These are phyloP conservation scores for Cepaea hortensis DNA, from an alignment of 2,888 invertebrate genomes.

Conservation along the genomic window DNA sequence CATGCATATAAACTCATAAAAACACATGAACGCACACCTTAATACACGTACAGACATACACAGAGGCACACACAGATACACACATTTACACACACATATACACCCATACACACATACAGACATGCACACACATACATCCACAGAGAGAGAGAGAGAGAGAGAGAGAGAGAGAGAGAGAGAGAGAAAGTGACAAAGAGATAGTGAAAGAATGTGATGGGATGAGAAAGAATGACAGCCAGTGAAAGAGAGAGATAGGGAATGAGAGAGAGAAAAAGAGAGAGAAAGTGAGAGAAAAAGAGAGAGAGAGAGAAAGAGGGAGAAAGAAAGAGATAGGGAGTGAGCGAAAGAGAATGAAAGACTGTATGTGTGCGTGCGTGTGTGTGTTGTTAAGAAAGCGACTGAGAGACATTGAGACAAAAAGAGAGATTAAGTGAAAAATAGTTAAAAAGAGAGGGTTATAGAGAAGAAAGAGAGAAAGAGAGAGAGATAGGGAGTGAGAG, in stretches of 20 bases:
- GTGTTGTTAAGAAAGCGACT: too few species aligned
- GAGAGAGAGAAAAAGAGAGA: not conserved
- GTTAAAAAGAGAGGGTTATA: not conserved
- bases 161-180: not conserved
- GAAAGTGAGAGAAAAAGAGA: not conserved
- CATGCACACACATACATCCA: too few species aligned
- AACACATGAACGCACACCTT: too few species aligned
- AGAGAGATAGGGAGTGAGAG: too few species aligned
- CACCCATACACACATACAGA: too few species aligned
- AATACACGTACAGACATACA: too few species aligned
- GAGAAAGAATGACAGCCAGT: not conserved
- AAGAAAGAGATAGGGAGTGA: not conserved
- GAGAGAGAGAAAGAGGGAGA: not conserved
- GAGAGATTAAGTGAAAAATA: not conserved
- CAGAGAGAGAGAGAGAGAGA: not conserved
- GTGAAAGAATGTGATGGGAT: not conserved
- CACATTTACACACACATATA: too few species aligned
- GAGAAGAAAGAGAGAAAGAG: not conserved
- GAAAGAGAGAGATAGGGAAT: not conserved
- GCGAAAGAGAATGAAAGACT: not conserved
- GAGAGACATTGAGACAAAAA: too few species aligned
- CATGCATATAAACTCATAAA: too few species aligned
- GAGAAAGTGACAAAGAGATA: not conserved
- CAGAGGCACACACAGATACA: too few species aligned
- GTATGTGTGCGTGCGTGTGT: too few species aligned